Conservation (phyloP, 2,113 vertebrate species). For the Speoplatyrhinus poulsoni region DNA sequence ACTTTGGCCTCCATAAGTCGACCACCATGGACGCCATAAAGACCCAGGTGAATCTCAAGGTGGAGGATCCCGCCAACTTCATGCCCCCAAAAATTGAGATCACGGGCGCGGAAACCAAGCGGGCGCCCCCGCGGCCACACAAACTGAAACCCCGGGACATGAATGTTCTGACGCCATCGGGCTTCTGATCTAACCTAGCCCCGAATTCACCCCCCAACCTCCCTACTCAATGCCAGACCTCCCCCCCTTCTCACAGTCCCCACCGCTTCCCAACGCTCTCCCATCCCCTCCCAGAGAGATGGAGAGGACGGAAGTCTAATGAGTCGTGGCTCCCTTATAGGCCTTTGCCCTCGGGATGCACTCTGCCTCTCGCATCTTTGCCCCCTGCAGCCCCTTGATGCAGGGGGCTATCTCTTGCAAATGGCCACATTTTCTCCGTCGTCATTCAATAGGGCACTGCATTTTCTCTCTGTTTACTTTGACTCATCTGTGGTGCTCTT, state of each 20-base stretch:
- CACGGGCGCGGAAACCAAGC: slow-evolving; percentile 76
- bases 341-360: not conserved
- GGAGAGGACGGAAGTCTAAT: slow-evolving; percentile 22
- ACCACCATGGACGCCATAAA: slow-evolving; percentile 88
- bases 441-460: slow-evolving; percentile 11
- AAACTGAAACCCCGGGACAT: slow-evolving; percentile 81
- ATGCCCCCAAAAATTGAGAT: slow-evolving; percentile 86
- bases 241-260: slow-evolving; percentile 17
- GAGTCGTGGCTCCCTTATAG: slow-evolving; percentile 15
- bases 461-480: slow-evolving; percentile 15
- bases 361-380: too few relatives aligned
- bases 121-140: slow-evolving; percentile 76
- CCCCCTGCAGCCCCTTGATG: slow-evolving; percentile 3
- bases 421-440: slow-evolving; percentile 14
- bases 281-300: not conserved
- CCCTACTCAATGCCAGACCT: not conserved
- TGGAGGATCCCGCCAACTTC: slow-evolving; percentile 79
- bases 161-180: slow-evolving; percentile 79
- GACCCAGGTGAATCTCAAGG: slow-evolving; percentile 80
- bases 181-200: slow-evolving; percentile 65
- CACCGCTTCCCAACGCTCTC: slow-evolving; percentile 8
- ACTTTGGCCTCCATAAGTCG: slow-evolving; percentile 87
- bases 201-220: not conserved
- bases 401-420: not conserved
- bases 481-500: slow-evolving; percentile 10